These are phyloP conservation scores for Amphipoea oculea DNA, from an alignment of 2,888 invertebrate genomes.

Conservation along the genomic window DNA sequence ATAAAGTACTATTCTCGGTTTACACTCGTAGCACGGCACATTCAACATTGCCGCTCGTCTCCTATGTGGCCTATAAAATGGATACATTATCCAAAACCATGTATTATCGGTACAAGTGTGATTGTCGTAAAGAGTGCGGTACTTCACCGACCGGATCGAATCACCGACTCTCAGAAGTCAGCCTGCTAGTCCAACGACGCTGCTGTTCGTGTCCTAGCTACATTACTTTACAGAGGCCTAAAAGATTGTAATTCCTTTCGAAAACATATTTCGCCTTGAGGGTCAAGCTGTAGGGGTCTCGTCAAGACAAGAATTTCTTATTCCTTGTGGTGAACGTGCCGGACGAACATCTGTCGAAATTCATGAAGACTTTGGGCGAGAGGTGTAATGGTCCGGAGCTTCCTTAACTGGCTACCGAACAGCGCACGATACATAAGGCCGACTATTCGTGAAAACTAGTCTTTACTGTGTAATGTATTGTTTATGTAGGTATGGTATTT, in stretches of 20 bases:
- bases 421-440: background rate
- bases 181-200: no score
- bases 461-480: background rate
- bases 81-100: background rate
- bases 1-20: background rate
- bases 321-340: background rate
- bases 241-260: background rate
- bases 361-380: background rate
- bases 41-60: background rate
- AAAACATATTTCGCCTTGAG: background rate
- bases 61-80: background rate
- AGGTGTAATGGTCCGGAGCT: background rate
- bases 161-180: background rate
- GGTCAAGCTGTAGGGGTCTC: background rate
- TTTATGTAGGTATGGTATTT: background rate
- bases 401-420: background rate
- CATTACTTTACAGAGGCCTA: background rate
- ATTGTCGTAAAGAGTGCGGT: background rate
- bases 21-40: background rate
- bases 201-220: background rate
- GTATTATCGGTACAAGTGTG: background rate
- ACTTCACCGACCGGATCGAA: background rate
- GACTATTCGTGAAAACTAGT: background rate
- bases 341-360: background rate
- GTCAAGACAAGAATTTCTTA: background rate